Evolutionary conservation across 2,888 invertebrate species (phyloP), one percentile per base, ranked within the genome.

Genomic region (Watsonalla binaria): DNA sequence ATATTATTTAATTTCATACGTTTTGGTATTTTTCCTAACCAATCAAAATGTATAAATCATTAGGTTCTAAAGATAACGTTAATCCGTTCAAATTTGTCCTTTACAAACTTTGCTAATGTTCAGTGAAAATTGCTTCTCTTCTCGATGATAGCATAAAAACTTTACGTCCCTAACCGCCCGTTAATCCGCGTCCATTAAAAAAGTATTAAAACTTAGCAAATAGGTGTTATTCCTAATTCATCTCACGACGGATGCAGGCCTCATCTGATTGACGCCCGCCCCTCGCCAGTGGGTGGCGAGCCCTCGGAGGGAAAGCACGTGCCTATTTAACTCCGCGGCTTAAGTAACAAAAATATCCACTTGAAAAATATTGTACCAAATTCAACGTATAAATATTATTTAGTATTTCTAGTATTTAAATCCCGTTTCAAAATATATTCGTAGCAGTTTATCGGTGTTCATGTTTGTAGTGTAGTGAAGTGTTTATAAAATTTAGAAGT

Each of bases 181-280:
- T 53, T 66, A 69, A 68, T 68, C 68, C 54, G 54, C 51, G 54
- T 72, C 76, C 72, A 79, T 77, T 76, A 77, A 68, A 74, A 68
- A 59, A 53, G 60, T 57, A 56, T 11, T 42, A 42, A 42, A 42
- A 42, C 61, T 62, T 67, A 57, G 62, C 52, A 62, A 68, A 70
- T 70, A 74, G 70, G 72, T 76, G 74, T 78, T 78, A 72, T 75
- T 72, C 68, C 69, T 72, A 72, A 81, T 80, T 74, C 73, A 74
- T 74, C 76, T 70, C 63, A 51, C 62, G 62, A 65, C 66, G 73
- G 71, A 71, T 74, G 76, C 65, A 69, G 61, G 69, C 55, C 58
- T 75, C 77, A 75, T 76, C 66, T 45, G 51, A 13, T 57, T 60
- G 51, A 58, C 59, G 47, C 62, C 59, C 67, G 62, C 72, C 65